These are phyloP conservation scores for Tupiocoris notatus DNA, from an alignment of 2,888 invertebrate species.

Conservation along the genomic window DNA sequence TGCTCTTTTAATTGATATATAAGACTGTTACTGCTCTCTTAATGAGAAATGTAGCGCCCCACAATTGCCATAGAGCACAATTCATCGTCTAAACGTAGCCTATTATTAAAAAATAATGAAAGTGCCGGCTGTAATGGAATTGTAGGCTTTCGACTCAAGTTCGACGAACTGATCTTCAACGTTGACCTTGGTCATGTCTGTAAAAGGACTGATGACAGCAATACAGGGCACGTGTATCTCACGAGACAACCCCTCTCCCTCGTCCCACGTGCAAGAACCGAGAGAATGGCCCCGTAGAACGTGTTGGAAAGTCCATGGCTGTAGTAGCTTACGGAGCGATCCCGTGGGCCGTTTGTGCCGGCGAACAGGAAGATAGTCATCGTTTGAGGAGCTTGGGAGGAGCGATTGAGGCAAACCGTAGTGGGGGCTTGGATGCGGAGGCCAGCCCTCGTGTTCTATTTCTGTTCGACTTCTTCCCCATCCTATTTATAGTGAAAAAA, in stretches of 20 bases:
- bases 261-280: too few species aligned
- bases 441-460: background rate
- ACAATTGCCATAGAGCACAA: too few species aligned
- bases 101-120: too few species aligned
- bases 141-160: too few species aligned
- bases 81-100: too few species aligned
- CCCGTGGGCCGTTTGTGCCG: background rate
- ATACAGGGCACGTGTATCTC: background rate
- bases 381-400: background rate
- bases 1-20: too few species aligned
- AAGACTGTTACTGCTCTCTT: too few species aligned
- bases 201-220: background rate
- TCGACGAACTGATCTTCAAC: background rate
- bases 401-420: background rate
- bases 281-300: background rate
- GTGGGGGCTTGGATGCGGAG: background rate
- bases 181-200: background rate
- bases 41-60: too few species aligned
- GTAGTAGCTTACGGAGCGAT: background rate
- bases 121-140: too few species aligned
- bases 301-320: background rate
- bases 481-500: constrained; percentile 9
- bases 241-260: background rate
- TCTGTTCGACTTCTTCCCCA: background rate
- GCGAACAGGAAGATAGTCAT: background rate